Conservation (phyloP, 1,140 invertebrate species). For the Dufourea novaeangliae region DNA sequence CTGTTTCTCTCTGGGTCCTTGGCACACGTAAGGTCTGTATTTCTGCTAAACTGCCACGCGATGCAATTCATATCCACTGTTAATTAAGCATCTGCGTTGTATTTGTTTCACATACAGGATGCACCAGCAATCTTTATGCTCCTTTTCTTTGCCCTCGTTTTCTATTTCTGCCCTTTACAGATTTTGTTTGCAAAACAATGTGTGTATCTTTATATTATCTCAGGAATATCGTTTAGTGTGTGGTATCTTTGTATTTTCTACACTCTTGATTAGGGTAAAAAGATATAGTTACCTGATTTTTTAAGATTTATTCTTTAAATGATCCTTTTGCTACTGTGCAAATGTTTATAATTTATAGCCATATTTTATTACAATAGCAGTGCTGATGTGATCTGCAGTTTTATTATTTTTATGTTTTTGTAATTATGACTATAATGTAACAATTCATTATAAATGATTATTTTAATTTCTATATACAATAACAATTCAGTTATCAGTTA, state of each 20-base stretch:
- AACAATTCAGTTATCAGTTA: background rate
- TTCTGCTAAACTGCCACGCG: slow-evolving; percentile 65
- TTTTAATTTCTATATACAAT: background rate
- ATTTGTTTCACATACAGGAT: slow-evolving; percentile 43
- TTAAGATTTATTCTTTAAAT: background rate
- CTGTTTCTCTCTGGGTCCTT: slow-evolving; percentile 94
- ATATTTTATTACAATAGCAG: background rate
- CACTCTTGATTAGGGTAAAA: background rate
- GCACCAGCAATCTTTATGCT: slow-evolving; percentile 39
- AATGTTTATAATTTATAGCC: background rate
- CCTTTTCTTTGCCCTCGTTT: slow-evolving; percentile 13
- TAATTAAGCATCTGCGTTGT: slow-evolving; percentile 46
- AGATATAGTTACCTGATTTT: background rate
- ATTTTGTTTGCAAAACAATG: slow-evolving; percentile 17
- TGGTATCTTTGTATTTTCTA: slow-evolving; percentile 8
- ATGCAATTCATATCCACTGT: slow-evolving; percentile 61
- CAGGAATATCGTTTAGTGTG: slow-evolving; percentile 4
- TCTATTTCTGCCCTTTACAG: slow-evolving; percentile 11
- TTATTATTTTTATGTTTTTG: background rate
- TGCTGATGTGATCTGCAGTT: background rate
- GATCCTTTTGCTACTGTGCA: background rate
- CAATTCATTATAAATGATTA: background rate
- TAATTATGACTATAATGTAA: background rate
- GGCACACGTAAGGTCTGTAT: slow-evolving; percentile 93
- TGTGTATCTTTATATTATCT: slow-evolving; percentile 11